Evolutionary conservation across 1,140 invertebrate genomes (phyloP), one percentile per base, ranked within the genome.

Genomic region (Listronotus oregonensis): DNA sequence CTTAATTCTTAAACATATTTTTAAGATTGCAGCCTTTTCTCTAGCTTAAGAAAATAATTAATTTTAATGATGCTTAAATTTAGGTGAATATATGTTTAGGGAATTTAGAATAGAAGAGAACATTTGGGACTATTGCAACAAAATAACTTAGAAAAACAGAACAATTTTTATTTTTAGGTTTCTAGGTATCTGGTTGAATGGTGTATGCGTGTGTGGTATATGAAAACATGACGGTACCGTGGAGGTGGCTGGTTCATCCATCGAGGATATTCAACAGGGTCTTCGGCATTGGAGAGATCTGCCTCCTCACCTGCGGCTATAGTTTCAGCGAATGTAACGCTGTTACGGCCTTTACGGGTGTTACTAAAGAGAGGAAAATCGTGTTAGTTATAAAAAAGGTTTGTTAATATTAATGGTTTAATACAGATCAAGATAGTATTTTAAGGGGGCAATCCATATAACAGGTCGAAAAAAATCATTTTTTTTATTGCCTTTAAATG

Each of bases 161-260:
- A 44, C 43, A 49, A 3, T 27, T 49, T 49, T 49, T 49, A 49
- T 49, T 49, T 6, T 12, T 39, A 49, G 11, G 46, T 10, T 27
- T 27, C 10, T 15, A n/a, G 14, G 9, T 49, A 59, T 27, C 12
- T 34, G 18, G 39, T 59, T 46, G 39, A 47, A 27, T n/a, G 44
- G 44, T 47, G 32, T 60, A 37, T 51, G 60, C 50, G 42, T 59
- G 46, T 59, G 62, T 64, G 62, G 54, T 31, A 64, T 49, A 64
- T 64, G 62, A 64, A 64, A 56, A 51, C 31, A 56, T 64, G 62
- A 62, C 43, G 70, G 69, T 71, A 74, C 69, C 78, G 80, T 79
- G 82, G 80, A 78, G 82, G 80, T 54, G 72, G 68, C 66, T 71
- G 62, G 49, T 72, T 59, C 56, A 81, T 72, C 80, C 80, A 81